Evolutionary conservation across 2,113 vertebrate genomes (phyloP).

Genomic region (Thermophis baileyi): DNA sequence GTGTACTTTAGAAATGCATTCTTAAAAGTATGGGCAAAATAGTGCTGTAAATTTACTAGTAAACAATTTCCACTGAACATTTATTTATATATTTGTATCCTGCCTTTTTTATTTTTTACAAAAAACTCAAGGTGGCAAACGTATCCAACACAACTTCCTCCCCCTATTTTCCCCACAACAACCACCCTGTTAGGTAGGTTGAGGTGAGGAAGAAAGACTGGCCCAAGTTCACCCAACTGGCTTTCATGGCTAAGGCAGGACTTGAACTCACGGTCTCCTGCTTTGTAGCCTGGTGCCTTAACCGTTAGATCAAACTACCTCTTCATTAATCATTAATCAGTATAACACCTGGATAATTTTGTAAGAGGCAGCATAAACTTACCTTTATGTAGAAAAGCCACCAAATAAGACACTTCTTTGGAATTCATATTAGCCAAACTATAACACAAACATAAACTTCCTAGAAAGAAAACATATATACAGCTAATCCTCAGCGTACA

Average conservation of each 20-base stretch:
- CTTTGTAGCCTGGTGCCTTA: not conserved
- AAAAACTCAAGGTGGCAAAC: not conserved
- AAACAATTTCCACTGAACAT: not conserved
- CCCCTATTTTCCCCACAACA: not conserved
- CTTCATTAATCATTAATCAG: not conserved
- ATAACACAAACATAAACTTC: conserved; percentile 87
- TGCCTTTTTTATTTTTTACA: not conserved
- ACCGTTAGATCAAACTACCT: not conserved
- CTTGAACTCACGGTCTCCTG: not conserved
- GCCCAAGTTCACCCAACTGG: not conserved
- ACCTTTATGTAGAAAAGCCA: conserved; percentile 89
- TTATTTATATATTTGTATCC: no score
- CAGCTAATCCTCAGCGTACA: no score
- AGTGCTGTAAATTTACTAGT: not conserved
- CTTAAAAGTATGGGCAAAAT: not conserved
- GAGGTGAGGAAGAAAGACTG: not conserved
- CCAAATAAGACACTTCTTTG: conserved; percentile 76
- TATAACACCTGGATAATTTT: not conserved
- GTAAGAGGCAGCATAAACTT: conserved; percentile 5
- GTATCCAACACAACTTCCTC: not conserved
- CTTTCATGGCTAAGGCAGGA: not conserved
- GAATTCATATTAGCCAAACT: conserved; percentile 64
- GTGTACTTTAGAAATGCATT: not conserved
- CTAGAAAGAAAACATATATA: conserved; percentile 55
- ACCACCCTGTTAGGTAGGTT: not conserved